Percentiles rank a stretch among this genome's conserved stretches.
These are phyloP conservation scores for Neuroterus valhalla DNA, from an alignment of 1,140 invertebrate species.

Conservation along the genomic window DNA sequence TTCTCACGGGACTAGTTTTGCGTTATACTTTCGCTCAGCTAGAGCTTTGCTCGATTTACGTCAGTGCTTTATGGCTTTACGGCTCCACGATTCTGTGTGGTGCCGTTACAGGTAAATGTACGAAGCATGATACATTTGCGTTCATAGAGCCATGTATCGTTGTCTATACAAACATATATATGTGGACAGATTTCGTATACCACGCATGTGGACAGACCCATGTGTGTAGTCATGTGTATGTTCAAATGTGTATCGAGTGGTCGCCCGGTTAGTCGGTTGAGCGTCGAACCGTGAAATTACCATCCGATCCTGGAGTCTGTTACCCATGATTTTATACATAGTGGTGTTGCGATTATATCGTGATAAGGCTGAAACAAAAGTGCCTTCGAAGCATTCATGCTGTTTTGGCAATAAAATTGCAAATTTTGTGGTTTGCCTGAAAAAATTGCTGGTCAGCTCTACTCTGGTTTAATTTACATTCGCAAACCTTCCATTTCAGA, in stretches of 20 bases:
- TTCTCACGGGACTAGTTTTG: slow-evolving; percentile 32
- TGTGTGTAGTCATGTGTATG: background rate
- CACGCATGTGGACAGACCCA: background rate
- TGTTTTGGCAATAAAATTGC: slow-evolving; percentile 42
- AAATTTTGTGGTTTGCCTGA: slow-evolving; percentile 43
- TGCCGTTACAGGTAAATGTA: slow-evolving; percentile 15
- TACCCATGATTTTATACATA: slow-evolving; percentile 50
- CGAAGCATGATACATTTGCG: background rate
- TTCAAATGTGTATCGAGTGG: slow-evolving; percentile 44
- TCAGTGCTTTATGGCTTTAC: slow-evolving; percentile 50
- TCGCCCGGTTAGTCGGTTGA: slow-evolving; percentile 62
- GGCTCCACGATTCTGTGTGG: slow-evolving; percentile 46
- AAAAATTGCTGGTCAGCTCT: background rate
- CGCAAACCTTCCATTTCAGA: too few relatives aligned
- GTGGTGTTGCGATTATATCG: slow-evolving; percentile 49
- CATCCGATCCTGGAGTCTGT: slow-evolving; percentile 49
- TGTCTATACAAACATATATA: slow-evolving; percentile 30
- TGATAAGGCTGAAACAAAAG: slow-evolving; percentile 11
- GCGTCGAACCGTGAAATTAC: slow-evolving; percentile 70
- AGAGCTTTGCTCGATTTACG: slow-evolving; percentile 48
- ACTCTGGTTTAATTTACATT: too few relatives aligned
- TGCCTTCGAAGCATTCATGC: slow-evolving; percentile 38
- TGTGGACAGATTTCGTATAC: too few relatives aligned
- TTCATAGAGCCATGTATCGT: background rate
- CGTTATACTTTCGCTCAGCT: slow-evolving; percentile 28